Percentiles rank a stretch among this genome's conserved stretches.
These are phyloP conservation scores for Chaetodon trifasciatus DNA, from an alignment of 2,797 vertebrate genomes.

Conservation along the genomic window DNA sequence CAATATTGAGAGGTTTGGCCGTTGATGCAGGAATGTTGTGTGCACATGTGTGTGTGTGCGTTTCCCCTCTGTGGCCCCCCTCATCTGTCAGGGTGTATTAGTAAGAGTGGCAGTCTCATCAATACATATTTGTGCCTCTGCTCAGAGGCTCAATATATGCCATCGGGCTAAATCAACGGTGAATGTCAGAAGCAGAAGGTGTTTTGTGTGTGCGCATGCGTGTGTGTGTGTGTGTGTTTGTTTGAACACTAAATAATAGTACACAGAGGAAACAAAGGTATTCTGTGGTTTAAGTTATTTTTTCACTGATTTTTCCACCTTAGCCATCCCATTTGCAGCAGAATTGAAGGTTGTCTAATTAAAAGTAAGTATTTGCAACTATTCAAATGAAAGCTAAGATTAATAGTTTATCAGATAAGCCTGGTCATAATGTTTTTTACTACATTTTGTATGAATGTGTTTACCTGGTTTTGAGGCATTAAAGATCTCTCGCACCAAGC, in stretches of 20 bases:
- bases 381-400: background rate
- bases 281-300: conserved; percentile 12
- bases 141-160: conserved; percentile 63
- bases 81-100: conserved; percentile 79
- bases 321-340: background rate
- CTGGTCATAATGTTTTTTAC: background rate
- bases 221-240: conserved; percentile 17
- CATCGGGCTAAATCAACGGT: conserved; percentile 54
- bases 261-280: background rate
- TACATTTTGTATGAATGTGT: background rate
- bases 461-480: conserved; percentile 87
- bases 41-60: conserved; percentile 32
- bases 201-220: conserved; percentile 34
- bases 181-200: conserved; percentile 48
- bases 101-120: conserved; percentile 79
- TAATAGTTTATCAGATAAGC: background rate
- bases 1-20: conserved; percentile 23
- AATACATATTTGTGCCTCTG: conserved; percentile 71
- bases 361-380: background rate
- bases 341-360: background rate
- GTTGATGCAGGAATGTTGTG: conserved; percentile 45
- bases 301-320: background rate
- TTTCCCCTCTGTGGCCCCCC: conserved; percentile 50
- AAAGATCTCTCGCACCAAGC: conserved; percentile 77
- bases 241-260: conserved; percentile 39